Conservation (phyloP, 2,888 invertebrate species). For the Drosophila nr. perissopoda region DNA sequence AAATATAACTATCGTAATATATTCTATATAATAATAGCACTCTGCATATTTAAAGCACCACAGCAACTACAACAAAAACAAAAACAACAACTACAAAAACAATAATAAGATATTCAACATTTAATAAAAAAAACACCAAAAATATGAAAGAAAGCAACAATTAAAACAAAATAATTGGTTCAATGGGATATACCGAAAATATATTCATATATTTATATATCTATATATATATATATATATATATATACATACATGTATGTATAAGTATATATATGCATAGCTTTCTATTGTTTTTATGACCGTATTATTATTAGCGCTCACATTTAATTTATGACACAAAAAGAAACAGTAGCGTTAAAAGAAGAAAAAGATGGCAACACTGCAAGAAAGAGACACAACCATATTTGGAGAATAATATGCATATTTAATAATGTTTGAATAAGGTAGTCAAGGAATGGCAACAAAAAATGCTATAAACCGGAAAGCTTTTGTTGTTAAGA, state of each 20-base stretch:
- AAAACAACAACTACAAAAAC: conserved; percentile 19
- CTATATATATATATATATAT: neutral
- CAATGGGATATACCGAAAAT: conserved; percentile 25
- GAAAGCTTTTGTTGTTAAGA: conserved; percentile 49
- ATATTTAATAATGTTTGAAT: conserved; percentile 23
- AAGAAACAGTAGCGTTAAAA: conserved; percentile 1
- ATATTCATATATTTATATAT: neutral
- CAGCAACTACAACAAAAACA: conserved; percentile 26
- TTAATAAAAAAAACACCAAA: conserved; percentile 10
- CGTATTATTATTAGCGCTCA: conserved; percentile 61
- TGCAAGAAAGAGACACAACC: neutral
- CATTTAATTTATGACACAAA: conserved; percentile 50
- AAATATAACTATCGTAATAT: conserved; percentile 36
- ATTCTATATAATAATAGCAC: conserved; percentile 54
- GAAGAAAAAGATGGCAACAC: neutral
- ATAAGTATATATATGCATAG: conserved; percentile 15
- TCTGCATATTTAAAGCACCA: conserved; percentile 68
- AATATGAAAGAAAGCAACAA: conserved; percentile 4
- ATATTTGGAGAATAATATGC: conserved; percentile 1
- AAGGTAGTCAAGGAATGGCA: conserved; percentile 27
- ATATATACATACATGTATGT: too few species aligned
- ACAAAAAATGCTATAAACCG: conserved; percentile 3
- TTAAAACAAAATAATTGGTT: conserved; percentile 23
- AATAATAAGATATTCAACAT: conserved; percentile 20
- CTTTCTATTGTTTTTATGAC: conserved; percentile 58